A percentile compares a stretch with the other conserved stretches of the same genome.
These are phyloP conservation scores for Zosterops lateralis DNA, from an alignment of 2,113 vertebrate genomes.

Conservation along the genomic window DNA sequence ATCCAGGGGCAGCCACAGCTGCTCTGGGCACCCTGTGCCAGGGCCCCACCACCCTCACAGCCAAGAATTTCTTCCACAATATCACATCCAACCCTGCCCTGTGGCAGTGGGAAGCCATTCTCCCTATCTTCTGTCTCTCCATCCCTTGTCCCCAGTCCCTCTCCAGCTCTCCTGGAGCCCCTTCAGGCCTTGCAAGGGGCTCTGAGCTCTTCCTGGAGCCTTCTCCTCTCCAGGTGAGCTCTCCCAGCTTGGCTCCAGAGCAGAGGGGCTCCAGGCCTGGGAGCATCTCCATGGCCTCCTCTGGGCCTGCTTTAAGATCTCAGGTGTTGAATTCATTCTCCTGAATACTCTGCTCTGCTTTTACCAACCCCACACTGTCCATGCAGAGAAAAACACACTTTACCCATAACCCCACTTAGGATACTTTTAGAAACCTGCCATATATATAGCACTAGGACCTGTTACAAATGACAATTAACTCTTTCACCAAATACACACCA, in stretches of 20 bases:
- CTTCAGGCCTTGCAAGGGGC: fast-evolving
- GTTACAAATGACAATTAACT: background rate
- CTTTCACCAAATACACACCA: background rate
- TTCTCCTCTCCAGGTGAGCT: fast-evolving
- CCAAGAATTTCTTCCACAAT: fast-evolving
- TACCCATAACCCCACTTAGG: background rate
- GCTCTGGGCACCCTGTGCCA: fast-evolving
- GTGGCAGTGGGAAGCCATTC: background rate
- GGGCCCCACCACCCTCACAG: fast-evolving
- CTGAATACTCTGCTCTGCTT: background rate
- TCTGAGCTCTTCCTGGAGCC: background rate
- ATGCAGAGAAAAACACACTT: background rate
- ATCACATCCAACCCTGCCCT: fast-evolving
- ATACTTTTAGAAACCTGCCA: background rate
- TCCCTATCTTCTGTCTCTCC: background rate
- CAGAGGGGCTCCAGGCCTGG: background rate
- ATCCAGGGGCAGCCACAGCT: background rate
- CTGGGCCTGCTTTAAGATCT: background rate
- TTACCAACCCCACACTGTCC: background rate
- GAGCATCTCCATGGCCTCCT: fast-evolving
- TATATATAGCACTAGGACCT: background rate
- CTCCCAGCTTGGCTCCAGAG: background rate
- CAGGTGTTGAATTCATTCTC: background rate
- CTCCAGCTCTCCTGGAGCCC: background rate
- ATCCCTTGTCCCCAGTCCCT: background rate